phyloP scores from a whole-genome alignment of 2,113 vertebrate genomes.

The Scatophagus argus region DNA sequence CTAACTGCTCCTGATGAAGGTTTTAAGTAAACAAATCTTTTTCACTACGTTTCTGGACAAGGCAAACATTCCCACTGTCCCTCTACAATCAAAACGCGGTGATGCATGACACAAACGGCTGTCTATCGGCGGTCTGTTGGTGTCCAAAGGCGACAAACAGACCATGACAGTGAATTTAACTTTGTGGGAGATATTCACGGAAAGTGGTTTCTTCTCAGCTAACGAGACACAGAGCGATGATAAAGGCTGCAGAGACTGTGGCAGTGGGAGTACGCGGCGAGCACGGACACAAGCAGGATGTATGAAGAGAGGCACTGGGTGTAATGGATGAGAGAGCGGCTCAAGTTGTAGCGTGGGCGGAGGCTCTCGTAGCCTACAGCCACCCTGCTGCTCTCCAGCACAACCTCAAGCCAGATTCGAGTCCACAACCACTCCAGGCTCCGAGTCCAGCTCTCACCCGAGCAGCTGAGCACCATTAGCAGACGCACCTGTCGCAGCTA shows the following conservation, averaged over 20 bases:
- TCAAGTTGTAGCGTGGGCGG: slow-evolving; percentile 37
- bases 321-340: slow-evolving; percentile 14
- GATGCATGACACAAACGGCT: slow-evolving; percentile 4
- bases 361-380: slow-evolving; percentile 11
- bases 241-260: not conserved
- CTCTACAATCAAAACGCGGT: slow-evolving; percentile 16
- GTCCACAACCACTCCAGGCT: slow-evolving; percentile 26
- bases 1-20: not conserved
- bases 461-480: slow-evolving; percentile 36
- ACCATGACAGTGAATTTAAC: not conserved
- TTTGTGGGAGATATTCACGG: not conserved
- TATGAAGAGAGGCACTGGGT: slow-evolving; percentile 5
- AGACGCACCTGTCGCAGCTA: not conserved
- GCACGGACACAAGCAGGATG: not conserved
- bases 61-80: not conserved
- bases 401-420: slow-evolving; percentile 26
- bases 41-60: not conserved
- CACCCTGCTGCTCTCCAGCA: slow-evolving; percentile 24
- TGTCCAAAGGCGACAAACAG: slow-evolving; percentile 25
- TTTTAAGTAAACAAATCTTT: not conserved
- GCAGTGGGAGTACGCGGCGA: not conserved
- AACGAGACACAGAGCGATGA: not conserved
- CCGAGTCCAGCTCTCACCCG: slow-evolving; percentile 37
- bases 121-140: too few relatives aligned
- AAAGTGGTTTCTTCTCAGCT: not conserved